Percentiles rank a stretch among this genome's conserved stretches.
Evolutionary conservation across 2,797 vertebrate genomes (phyloP).

Genomic region (Galaxias olidus): DNA sequence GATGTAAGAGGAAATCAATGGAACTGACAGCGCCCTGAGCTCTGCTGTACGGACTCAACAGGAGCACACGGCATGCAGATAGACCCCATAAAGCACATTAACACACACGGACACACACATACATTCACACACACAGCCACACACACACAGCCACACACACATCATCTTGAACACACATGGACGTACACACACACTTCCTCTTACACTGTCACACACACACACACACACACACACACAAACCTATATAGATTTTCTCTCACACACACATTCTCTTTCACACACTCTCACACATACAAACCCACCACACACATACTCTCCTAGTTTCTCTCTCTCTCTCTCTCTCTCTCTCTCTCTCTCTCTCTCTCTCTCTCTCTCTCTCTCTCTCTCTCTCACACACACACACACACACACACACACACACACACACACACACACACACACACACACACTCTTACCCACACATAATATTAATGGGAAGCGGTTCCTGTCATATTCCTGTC

Average conservation of each 20-base stretch:
- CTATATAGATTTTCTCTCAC: no score
- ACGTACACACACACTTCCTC: no score
- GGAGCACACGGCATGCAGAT: slow-evolving; percentile 48
- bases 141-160: slow-evolving; percentile 30
- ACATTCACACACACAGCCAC: neutral
- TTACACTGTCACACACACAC: no score
- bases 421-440: slow-evolving; percentile 10
- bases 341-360: no score
- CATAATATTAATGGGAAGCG: neutral
- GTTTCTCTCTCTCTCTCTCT: no score
- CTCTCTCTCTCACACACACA: no score
- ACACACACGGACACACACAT: no score
- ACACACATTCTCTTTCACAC: slow-evolving; percentile 25
- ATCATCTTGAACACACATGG: neutral
- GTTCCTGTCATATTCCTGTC: slow-evolving; percentile 34
- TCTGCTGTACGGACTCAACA: slow-evolving; percentile 49
- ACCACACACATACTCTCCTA: no score
- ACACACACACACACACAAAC: no score
- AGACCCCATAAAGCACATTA: neutral
- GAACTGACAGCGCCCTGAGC: slow-evolving; percentile 41
- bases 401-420: no score
- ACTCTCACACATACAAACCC: slow-evolving; percentile 11
- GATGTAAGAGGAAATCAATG: slow-evolving; percentile 64
- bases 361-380: no score
- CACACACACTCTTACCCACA: neutral